Conservation (phyloP, 2,888 invertebrate genomes). For the Thymelicus acteon region DNA sequence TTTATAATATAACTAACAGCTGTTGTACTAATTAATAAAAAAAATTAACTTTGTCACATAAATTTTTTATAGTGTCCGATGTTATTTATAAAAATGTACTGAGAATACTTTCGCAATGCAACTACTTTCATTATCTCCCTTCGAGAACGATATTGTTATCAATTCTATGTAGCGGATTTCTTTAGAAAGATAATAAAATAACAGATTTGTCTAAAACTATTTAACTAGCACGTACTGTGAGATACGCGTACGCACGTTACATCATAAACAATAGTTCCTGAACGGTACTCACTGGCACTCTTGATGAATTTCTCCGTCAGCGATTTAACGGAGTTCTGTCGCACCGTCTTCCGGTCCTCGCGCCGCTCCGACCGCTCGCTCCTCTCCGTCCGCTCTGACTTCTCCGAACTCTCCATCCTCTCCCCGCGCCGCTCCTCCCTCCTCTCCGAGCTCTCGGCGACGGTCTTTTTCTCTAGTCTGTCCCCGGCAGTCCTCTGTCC, state of each 20-base stretch:
- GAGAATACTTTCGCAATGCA: no score
- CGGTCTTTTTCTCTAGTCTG: slow-evolving; percentile 39
- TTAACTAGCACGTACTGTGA: neutral
- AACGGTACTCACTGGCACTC: slow-evolving; percentile 80
- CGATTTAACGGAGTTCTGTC: slow-evolving; percentile 91
- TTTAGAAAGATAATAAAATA: neutral
- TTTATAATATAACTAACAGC: no score
- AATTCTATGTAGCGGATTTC: neutral
- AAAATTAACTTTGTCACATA: no score
- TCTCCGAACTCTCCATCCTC: slow-evolving; percentile 57
- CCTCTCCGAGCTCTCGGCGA: slow-evolving; percentile 48
- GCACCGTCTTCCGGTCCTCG: slow-evolving; percentile 73
- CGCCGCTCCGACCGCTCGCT: slow-evolving; percentile 54
- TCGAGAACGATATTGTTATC: neutral
- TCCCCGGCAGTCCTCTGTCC: slow-evolving; percentile 10
- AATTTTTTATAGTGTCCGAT: no score
- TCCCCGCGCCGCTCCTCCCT: slow-evolving; percentile 51
- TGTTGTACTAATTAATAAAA: no score
- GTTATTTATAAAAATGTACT: no score
- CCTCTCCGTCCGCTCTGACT: slow-evolving; percentile 48
- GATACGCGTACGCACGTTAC: neutral
- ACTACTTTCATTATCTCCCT: neutral
- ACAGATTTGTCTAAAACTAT: neutral
- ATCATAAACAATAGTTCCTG: neutral
- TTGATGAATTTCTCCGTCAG: slow-evolving; percentile 92